A percentile compares a stretch with the other conserved stretches of the same genome.
These are phyloP conservation scores for Sarcoramphus papa DNA, from an alignment of 2,797 vertebrate genomes.

Conservation along the genomic window DNA sequence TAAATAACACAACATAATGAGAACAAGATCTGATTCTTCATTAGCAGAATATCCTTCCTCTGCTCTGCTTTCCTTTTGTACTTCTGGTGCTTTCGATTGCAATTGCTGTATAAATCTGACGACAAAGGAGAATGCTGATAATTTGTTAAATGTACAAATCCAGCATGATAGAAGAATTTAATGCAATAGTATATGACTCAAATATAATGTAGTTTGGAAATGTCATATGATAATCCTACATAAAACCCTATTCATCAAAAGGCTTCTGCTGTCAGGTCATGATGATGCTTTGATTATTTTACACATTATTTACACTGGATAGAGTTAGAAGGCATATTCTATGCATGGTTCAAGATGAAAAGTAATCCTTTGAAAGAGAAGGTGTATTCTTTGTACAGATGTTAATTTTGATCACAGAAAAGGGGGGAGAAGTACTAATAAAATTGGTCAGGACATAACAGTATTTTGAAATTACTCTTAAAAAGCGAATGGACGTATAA, in stretches of 20 bases:
- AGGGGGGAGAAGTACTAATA: slow-evolving; percentile 9
- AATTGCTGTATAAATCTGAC: slow-evolving; percentile 21
- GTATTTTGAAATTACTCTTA: slow-evolving; percentile 48
- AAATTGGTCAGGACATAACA: slow-evolving; percentile 33
- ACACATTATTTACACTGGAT: slow-evolving; percentile 74
- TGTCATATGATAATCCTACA: slow-evolving; percentile 77
- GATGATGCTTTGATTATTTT: slow-evolving; percentile 76
- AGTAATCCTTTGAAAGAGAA: slow-evolving; percentile 57
- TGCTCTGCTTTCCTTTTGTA: not conserved
- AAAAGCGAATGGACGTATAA: slow-evolving; percentile 23
- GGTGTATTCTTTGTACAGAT: slow-evolving; percentile 59
- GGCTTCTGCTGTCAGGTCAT: slow-evolving; percentile 68
- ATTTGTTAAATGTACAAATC: slow-evolving; percentile 65
- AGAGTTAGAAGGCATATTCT: slow-evolving; percentile 71
- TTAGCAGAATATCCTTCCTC: not conserved
- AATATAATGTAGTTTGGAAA: slow-evolving; percentile 77
- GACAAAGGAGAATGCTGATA: slow-evolving; percentile 24
- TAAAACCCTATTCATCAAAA: slow-evolving; percentile 76
- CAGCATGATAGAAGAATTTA: slow-evolving; percentile 57
- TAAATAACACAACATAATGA: not conserved
- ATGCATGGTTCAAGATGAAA: slow-evolving; percentile 62
- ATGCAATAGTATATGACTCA: slow-evolving; percentile 72
- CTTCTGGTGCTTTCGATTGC: slow-evolving; percentile 8
- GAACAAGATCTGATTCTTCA: not conserved
- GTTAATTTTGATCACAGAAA: slow-evolving; percentile 63